Evolutionary conservation across 2,797 vertebrate species (phyloP), one percentile per base, ranked within the genome.

Genomic region (Buceros bicornis): DNA sequence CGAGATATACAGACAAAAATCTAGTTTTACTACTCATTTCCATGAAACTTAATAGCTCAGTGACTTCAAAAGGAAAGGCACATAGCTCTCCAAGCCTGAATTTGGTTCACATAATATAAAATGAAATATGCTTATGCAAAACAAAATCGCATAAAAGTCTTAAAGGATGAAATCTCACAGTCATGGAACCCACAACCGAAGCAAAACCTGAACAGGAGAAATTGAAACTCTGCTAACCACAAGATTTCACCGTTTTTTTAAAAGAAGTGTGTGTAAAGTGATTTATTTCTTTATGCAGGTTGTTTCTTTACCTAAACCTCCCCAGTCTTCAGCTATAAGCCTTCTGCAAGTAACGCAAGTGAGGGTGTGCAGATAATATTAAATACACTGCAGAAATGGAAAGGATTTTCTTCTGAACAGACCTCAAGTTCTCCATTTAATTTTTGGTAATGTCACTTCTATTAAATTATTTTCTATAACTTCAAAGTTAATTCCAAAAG

Each of bases 251-350:
- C 24, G 3, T 47, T 81, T 77, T 90, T 90, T 53, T 35, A 21
- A 29, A 62, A 76, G 60, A 92, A 90, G 71, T 66, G 51, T 82
- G 51, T 47, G 51, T 91, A 87, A 97, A 93, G 62, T 85, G 82
- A 95, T 89, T 95, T 91, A 80, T 93, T 89, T 71, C 80, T 92
- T 67, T 89, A 74, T 76, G 79, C 15, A 5, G 51, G 69, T 82
- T 90, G 22, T 94, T 95, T 93, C 89, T 79, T 82, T 92, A 88
- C 88, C 77, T 93, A 96, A 95, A 91, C 51, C 79, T 91, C 57
- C 42, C 65, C 69, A 72, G 26, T 87, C 69, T n/a, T 92, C 72
- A 83, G 74, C 1, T 56, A 87, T 96, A 95, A 97, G 85, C 72
- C 43, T 81, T 67, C 80, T 89, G 87, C 81, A 95, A 96, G 76